These are phyloP conservation scores for Probosciger aterrimus DNA, from an alignment of 2,113 vertebrate species.

Conservation along the genomic window DNA sequence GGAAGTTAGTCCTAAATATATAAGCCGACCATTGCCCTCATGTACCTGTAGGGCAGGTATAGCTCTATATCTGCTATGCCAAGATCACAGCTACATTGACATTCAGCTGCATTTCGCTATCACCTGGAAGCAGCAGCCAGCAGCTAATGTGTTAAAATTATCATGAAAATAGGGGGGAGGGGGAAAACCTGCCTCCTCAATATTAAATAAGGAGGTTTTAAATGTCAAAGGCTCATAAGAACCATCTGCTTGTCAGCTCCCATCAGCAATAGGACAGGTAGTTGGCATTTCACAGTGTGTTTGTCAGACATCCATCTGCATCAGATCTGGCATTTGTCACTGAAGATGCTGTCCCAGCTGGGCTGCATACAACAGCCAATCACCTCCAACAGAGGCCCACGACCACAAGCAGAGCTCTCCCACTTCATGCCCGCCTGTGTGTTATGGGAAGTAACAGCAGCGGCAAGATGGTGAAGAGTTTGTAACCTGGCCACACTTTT, in stretches of 20 bases:
- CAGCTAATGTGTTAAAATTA: background rate
- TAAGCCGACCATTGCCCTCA: background rate
- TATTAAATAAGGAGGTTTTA: background rate
- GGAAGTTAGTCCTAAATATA: background rate
- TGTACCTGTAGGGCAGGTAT: background rate
- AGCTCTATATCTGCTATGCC: background rate
- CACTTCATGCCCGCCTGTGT: background rate
- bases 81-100: background rate
- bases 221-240: slow-evolving; percentile 7
- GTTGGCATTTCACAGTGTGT: background rate
- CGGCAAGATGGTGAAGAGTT: background rate
- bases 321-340: background rate
- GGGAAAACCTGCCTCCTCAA: background rate
- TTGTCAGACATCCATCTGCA: background rate
- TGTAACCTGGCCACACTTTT: background rate
- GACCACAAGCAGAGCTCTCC: background rate
- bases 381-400: rapidly evolving
- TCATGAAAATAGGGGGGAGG: rapidly evolving
- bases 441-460: background rate
- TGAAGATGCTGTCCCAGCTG: background rate
- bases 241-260: background rate
- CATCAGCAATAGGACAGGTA: background rate
- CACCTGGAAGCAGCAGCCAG: background rate
- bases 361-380: rapidly evolving
- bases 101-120: background rate